Evolutionary conservation across 2,888 invertebrate genomes (phyloP).

Genomic region (Molorchus minor): DNA sequence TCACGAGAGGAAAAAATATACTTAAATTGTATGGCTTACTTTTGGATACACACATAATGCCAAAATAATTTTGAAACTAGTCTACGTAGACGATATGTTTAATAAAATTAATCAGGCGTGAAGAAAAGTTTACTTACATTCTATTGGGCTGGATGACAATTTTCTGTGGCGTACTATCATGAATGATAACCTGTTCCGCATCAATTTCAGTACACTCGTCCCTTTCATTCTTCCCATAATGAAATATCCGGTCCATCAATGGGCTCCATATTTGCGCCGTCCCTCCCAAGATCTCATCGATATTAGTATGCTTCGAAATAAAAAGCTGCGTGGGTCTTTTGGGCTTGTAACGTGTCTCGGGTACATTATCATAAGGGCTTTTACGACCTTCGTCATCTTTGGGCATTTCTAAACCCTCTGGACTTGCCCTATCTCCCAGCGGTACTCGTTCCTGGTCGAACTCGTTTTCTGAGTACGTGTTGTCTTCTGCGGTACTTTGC

Average conservation of each 20-base stretch:
- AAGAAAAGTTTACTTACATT: constrained; percentile 55
- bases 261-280: constrained; percentile 70
- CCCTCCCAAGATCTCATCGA: constrained; percentile 87
- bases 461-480: constrained; percentile 63
- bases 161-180: constrained; percentile 78
- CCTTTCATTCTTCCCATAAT: constrained; percentile 50
- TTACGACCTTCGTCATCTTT: constrained; percentile 63
- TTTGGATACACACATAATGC: too few relatives aligned
- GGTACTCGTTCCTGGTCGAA: constrained; percentile 58
- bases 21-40: too few relatives aligned
- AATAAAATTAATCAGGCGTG: background rate
- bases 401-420: constrained; percentile 75
- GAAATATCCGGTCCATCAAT: constrained; percentile 68
- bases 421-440: constrained; percentile 81
- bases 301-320: constrained; percentile 86
- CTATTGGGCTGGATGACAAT: constrained; percentile 68
- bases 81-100: too few relatives aligned
- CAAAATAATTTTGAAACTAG: too few relatives aligned
- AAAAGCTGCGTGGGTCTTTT: constrained; percentile 67
- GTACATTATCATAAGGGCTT: constrained; percentile 79
- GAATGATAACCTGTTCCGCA: constrained; percentile 74
- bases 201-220: constrained; percentile 76
- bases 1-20: too few relatives aligned
- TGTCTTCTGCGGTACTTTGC: constrained; percentile 68
- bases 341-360: constrained; percentile 46